phyloP scores from a whole-genome alignment of 2,113 vertebrate species.

The Cinclus cinclus region DNA sequence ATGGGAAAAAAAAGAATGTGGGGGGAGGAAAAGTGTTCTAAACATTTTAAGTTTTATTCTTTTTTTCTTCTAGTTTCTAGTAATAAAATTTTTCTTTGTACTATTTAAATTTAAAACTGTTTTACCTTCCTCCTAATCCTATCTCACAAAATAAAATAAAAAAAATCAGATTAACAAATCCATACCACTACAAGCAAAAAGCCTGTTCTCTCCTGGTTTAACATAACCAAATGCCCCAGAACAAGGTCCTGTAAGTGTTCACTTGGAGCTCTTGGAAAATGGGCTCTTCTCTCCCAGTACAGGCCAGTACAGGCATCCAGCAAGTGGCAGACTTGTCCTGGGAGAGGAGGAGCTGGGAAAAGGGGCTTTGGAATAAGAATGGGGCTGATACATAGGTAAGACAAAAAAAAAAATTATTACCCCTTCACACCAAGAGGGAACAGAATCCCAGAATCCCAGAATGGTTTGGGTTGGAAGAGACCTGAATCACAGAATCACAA shows the following conservation, averaged over 20 bases:
- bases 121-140: too few species aligned
- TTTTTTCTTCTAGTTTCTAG: too few species aligned
- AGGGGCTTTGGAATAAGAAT: background rate
- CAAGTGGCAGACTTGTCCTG: too few species aligned
- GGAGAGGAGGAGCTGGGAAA: background rate
- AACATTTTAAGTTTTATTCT: too few species aligned
- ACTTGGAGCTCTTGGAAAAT: background rate
- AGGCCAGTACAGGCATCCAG: rapidly evolving
- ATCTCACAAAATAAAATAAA: too few species aligned
- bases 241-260: background rate
- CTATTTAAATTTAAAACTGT: too few species aligned
- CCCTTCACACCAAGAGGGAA: background rate
- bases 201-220: background rate
- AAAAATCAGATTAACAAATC: too few species aligned
- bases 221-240: rapidly evolving
- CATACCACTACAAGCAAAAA: background rate
- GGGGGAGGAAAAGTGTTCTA: too few species aligned
- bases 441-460: background rate
- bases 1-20: too few species aligned
- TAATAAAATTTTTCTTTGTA: too few species aligned
- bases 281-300: background rate
- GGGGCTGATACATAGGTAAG: rapidly evolving
- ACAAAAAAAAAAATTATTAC: too few species aligned
- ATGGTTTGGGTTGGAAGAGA: background rate
- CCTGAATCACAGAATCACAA: background rate